These are phyloP conservation scores for Tolmerus cingulatus DNA, from an alignment of 2,888 invertebrate genomes.

Conservation along the genomic window DNA sequence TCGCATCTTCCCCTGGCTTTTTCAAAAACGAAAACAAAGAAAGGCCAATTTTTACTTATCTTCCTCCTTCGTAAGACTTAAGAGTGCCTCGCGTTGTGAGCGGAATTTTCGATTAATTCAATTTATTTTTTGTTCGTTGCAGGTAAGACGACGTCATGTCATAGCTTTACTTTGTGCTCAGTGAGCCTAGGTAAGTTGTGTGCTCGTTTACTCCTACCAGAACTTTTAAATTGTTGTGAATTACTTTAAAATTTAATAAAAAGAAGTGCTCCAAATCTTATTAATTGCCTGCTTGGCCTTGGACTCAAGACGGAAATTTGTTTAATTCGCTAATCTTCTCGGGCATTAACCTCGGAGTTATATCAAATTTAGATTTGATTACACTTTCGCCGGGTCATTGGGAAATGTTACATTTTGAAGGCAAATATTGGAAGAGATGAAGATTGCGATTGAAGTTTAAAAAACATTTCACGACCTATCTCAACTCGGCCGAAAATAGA, in stretches of 20 bases:
- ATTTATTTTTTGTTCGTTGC: neutral
- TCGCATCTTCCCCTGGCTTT: neutral
- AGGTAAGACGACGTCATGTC: slow-evolving; percentile 12
- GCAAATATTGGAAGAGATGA: neutral
- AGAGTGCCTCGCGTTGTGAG: neutral
- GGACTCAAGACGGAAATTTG: neutral
- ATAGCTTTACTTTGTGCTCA: neutral
- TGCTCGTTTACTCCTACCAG: neutral
- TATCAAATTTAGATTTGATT: neutral
- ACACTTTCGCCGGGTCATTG: neutral
- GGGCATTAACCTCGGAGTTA: neutral
- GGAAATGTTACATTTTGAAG: neutral
- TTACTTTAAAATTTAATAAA: neutral
- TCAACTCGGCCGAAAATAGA: neutral
- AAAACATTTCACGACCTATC: neutral
- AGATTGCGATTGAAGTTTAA: neutral
- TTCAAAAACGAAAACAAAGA: neutral
- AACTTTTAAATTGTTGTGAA: neutral
- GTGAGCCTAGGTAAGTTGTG: neutral
- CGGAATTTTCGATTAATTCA: slow-evolving; percentile 26
- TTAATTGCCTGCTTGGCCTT: neutral
- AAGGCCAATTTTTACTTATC: neutral
- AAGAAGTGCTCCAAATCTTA: neutral
- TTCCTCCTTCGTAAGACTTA: neutral
- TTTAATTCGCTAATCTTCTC: neutral